Evolutionary conservation across 2,888 invertebrate genomes (phyloP), one percentile per base, ranked within the genome.

Genomic region (Anagyrus pseudococci): DNA sequence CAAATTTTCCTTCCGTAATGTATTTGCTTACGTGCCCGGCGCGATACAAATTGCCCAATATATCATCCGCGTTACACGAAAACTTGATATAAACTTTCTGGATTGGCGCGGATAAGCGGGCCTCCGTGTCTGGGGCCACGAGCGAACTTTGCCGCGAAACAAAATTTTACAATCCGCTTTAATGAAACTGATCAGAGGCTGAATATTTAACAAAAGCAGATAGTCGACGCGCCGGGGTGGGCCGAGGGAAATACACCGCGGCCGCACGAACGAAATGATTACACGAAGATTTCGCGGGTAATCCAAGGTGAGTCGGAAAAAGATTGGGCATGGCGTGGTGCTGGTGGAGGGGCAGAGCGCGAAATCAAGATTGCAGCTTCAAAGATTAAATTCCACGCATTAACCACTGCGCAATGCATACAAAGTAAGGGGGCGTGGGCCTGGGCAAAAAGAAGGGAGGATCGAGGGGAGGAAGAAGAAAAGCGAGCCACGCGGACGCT

Each of bases 321-420:
- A n/a, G 15, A 8, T 10, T n/a, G n/a, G 1, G 43, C 43, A 7
- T 8, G 4, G 22, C 19, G 19, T 20, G 8, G 4, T 7, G 49
- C 13, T 1, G 0, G 22, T 7, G 15, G 4, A 17, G 7, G 17
- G 7, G 43, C 1, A 19, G 6, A 4, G n/a, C 20, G 2, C 47
- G 15, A 43, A 43, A 53, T 41, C 46, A 26, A 22, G 33, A 23
- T 22, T n/a, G 22, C 20, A 13, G 37, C 40, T 15, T 43, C 29
- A 8, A 58, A 50, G 58, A 58, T 58, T 58, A 43, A 49, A 50
- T 49, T 58, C 26, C 58, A 41, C 49, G 43, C 49, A 43, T 49
- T 41, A 29, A 43, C 49, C 43, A 6, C 37, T 25, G 17, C 19
- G 58, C 29, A 43, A 43, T 43, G 49, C 43, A 43, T 41, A 50